Evolutionary conservation across 2,888 invertebrate species (phyloP).

Genomic region (Drosophila percnosoma): DNA sequence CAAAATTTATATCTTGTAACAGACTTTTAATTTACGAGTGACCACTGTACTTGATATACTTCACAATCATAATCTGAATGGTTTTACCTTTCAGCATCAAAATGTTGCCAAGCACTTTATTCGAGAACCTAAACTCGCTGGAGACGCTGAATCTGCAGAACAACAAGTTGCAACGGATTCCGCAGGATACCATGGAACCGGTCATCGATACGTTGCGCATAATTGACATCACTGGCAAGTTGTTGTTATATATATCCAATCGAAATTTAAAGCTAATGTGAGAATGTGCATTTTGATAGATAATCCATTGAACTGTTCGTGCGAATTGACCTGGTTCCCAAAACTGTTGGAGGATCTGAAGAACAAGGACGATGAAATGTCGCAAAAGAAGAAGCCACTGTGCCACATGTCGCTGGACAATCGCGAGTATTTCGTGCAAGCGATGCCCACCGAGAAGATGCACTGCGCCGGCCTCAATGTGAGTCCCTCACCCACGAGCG

Average conservation of each 20-base stretch:
- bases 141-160: slow-evolving; percentile 95
- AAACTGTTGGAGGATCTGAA: slow-evolving; percentile 91
- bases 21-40: neutral
- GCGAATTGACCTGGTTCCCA: slow-evolving; percentile 95
- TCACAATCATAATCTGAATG: slow-evolving; percentile 4
- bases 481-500: slow-evolving; percentile 81
- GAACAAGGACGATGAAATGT: slow-evolving; percentile 94
- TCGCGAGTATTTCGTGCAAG: slow-evolving; percentile 92
- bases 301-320: slow-evolving; percentile 94
- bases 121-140: slow-evolving; percentile 95
- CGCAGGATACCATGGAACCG: slow-evolving; percentile 95
- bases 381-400: slow-evolving; percentile 93
- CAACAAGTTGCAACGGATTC: slow-evolving; percentile 92
- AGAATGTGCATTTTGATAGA: slow-evolving; percentile 86
- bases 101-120: slow-evolving; percentile 92
- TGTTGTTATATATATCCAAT: slow-evolving; percentile 10
- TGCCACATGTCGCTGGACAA: slow-evolving; percentile 93
- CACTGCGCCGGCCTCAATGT: slow-evolving; percentile 90
- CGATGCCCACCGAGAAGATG: slow-evolving; percentile 93
- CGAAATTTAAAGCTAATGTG: neutral
- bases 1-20: neutral
- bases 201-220: slow-evolving; percentile 94
- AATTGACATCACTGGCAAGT: slow-evolving; percentile 94
- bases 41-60: neutral
- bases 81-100: slow-evolving; percentile 88